Conservation (phyloP, 2,797 vertebrate genomes). For the Pelobates cultripes region DNA sequence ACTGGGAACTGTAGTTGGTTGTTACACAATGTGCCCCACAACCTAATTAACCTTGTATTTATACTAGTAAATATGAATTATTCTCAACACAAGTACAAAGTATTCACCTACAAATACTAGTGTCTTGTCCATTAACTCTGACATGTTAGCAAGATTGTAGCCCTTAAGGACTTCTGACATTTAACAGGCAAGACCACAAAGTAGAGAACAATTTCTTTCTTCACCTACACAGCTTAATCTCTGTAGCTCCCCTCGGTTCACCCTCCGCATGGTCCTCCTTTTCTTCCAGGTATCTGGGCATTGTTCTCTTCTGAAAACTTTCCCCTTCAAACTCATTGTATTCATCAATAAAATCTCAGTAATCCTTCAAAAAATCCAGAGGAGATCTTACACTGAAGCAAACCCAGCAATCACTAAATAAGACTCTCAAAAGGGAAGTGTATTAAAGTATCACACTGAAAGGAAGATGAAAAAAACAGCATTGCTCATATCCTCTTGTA, state of each 20-base stretch:
- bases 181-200: conserved; percentile 16
- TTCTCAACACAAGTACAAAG: too few relatives aligned
- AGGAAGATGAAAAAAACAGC: conserved; percentile 66
- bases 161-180: not conserved
- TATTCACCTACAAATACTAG: too few relatives aligned
- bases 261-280: conserved; percentile 74
- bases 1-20: too few relatives aligned
- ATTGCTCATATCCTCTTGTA: conserved; percentile 35
- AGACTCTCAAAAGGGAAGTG: conserved; percentile 67
- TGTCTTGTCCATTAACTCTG: too few relatives aligned
- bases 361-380: not conserved
- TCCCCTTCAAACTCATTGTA: conserved; percentile 90
- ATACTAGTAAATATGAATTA: too few relatives aligned
- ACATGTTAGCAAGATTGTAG: too few relatives aligned
- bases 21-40: too few relatives aligned
- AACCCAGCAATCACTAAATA: conserved; percentile 9
- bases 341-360: conserved; percentile 12
- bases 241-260: conserved; percentile 77
- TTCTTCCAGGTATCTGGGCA: conserved; percentile 84
- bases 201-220: conserved; percentile 64
- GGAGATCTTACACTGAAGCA: not conserved
- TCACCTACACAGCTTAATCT: conserved; percentile 91
- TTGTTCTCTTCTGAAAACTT: conserved; percentile 75
- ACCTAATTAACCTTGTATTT: too few relatives aligned
- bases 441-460: conserved; percentile 63